Base-by-base conservation (phyloP, 23 tunicate species). In the Aplidium turbinatum region DNA sequence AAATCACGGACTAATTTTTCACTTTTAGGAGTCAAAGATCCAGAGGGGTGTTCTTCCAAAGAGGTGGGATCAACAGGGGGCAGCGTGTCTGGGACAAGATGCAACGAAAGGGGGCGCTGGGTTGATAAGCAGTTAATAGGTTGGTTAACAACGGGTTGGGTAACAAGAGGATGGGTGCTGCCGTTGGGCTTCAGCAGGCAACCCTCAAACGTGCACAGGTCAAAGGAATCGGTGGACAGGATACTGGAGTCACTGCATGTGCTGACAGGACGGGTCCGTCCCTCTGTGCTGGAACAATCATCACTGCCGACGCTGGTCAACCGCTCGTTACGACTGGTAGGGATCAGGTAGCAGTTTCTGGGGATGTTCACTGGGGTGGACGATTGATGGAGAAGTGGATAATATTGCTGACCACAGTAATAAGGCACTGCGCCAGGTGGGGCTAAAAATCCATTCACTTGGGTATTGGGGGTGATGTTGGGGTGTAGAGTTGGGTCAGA, bases 231-330 rank as follows among this genome's bases (percentile, higher is more conserved):
- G 29, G 86, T 64, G 0, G 94, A 87, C 63, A 87, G 51, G 42
- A 87, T 87, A 68, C 85, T 79, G 24, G 85, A 79, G 38, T 87
- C 94, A 38, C 85, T 79, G 81, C 80, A 87, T 35, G 94, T 79
- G 46, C 82, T 73, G 39, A 64, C 69, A 5, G 94, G 94, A 4
- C 94, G 72, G 3, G 82, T 71, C 2, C 27, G 70, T 47, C 85
- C 70, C 0, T 73, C 79, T 2, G 62, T 47, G 50, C 87, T 81
- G 55, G 65, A 72, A 21, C 71, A 78, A 26, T 81, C 87, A 53
- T 81, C 87, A 40, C 87, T 84, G 77, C 82, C 76, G 11, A 76
- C 58, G 48, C 90, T 76, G 23, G 78, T 39, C 24, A 68, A 60
- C 25, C 82, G 82, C 33, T 76, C 90, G 57, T 75, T 75, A 4